Conservation (phyloP, 2,113 vertebrate species). For the Pygoscelis adeliae region DNA sequence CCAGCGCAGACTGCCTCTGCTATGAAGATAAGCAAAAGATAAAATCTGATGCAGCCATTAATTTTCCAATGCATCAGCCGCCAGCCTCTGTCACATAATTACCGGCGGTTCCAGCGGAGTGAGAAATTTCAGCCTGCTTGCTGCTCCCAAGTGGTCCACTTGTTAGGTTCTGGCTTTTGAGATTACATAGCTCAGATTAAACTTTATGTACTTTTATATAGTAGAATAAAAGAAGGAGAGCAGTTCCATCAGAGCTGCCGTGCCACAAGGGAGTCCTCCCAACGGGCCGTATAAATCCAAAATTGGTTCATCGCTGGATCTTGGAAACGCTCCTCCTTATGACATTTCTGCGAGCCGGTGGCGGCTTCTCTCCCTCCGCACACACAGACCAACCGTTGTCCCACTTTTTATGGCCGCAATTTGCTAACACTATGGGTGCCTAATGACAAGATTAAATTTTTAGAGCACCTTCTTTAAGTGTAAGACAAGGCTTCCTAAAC, state of each 20-base stretch:
- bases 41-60: background rate
- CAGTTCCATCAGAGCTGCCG: background rate
- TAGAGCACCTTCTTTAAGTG: constrained; percentile 13
- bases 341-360: background rate
- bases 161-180: constrained; percentile 30
- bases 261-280: background rate
- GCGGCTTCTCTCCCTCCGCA: background rate
- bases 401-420: background rate
- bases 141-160: constrained; percentile 47
- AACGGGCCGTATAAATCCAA: accelerated
- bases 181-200: constrained; percentile 32
- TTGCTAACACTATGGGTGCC: background rate
- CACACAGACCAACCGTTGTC: background rate
- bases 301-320: background rate
- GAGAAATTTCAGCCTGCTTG: constrained; percentile 22
- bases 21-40: background rate
- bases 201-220: constrained; percentile 26
- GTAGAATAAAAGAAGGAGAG: constrained; percentile 17
- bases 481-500: background rate
- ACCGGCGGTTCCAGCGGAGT: background rate
- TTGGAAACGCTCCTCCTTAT: background rate
- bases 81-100: constrained; percentile 21
- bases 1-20: background rate
- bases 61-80: background rate
- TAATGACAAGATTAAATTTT: constrained; percentile 8